Evolutionary conservation across 2,113 vertebrate genomes (phyloP), one percentile per base, ranked within the genome.

Genomic region (Theristicus caerulescens): DNA sequence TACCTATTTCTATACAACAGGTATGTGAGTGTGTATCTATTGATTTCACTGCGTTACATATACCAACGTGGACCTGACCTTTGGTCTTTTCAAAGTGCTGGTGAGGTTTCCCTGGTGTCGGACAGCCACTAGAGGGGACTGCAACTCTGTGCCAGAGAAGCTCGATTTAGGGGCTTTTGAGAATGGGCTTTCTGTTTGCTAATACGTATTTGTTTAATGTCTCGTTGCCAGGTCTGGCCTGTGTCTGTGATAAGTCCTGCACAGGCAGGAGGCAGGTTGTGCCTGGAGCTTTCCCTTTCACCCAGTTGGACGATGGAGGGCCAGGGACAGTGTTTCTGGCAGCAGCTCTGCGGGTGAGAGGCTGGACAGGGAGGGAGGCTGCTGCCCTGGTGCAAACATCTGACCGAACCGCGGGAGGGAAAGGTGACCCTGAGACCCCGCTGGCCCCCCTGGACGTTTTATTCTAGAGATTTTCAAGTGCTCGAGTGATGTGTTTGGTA

Each of bases 21-120:
- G 3, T 3, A 5, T 1, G 5, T 5, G 11, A 9, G 19, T 1
- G 4, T 19, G 21, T 17, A 3, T 7, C 82, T 47, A 46, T 18
- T 49, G 21, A 5, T 51, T 16, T 24, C 16, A 1, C 25, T 11
- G 46, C 5, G 4, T n/a, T 54, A 5, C 25, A 2, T 13, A 2
- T 2, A 49, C 2, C 4, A 2, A 16, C 0, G 4, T 3, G 13
- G 29, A 19, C 20, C 12, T 0, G 2, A 3, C 12, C 47, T n/a
- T 7, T 0, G 42, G 2, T 44, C 17, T 7, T 26, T 36, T 20
- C 1, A 1, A 17, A 25, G 15, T 1, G 38, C 62, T 7, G 31
- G 10, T 3, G 64, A 5, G 26, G 16, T 38, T 29, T 51, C 64
- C 11, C 1, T 4, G 15, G 10, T 27, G 29, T 1, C 13, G 20